Base-by-base conservation (phyloP, 2,888 invertebrate genomes). In the Catocala fraxini region DNA sequence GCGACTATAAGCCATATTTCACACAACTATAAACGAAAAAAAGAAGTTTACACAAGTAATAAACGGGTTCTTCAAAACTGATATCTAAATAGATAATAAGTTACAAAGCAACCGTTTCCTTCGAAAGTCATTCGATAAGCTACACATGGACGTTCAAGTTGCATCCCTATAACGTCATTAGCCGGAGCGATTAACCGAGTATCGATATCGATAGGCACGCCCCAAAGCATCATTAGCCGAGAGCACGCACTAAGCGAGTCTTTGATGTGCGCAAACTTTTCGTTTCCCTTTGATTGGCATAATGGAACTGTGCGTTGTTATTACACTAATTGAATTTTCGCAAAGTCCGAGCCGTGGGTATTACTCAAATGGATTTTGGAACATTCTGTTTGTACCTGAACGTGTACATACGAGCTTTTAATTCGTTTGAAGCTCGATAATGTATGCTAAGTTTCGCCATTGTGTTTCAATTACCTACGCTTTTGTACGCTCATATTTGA, bases 311-410 rank as follows among this genome's bases (percentile, higher is more conserved):
- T 82, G 81, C 88, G 85, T 85, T 88, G 90, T 91, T 92, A 92
- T 91, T 92, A 92, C 87, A 85, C 89, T 92, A 92, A 93, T 93
- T 92, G 90, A 92, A 92, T 91, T 91, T 91, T 87, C 80, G 82
- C 85, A 81, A 85, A 87, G 87, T 86, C 86, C 85, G 79, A 75
- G 70, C 78, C 72, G 68, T 59, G 43, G 46, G 43, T 69, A 70
- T 65, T 68, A 65, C 61, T 56, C 59, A 53, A 69, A 71, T 68
- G 66, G 66, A 77, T 77, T 84, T 79, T 76, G 76, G 69, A 73
- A 77, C 70, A 64, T 69, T 74, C 66, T 51, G 59, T 72, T 70
- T 70, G 68, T 79, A 81, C 75, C 74, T 76, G 75, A 35, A 56
- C 55, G 56, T 60, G 65, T 56, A 59, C 63, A 25, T 61, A 65